Percentiles rank a stretch among this genome's conserved stretches.
Evolutionary conservation across 2,113 vertebrate species (phyloP).

Genomic region (Azemiops feae): DNA sequence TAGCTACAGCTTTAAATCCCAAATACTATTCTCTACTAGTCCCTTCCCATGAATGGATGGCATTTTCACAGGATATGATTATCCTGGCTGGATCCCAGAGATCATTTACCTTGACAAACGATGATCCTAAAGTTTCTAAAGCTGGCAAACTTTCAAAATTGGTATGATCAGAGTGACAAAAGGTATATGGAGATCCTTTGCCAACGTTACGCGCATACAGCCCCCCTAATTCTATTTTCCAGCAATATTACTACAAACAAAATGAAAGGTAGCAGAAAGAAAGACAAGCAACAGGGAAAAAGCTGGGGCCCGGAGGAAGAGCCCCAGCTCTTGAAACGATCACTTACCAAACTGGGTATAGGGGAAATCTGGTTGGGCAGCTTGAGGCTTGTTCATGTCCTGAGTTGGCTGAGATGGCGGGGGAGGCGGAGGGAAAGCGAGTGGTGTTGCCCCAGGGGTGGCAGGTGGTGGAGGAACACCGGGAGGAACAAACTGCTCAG

Average conservation of each 20-base stretch:
- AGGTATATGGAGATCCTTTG: neutral
- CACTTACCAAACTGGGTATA: constrained; percentile 98
- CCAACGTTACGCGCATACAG: neutral
- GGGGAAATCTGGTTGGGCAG: constrained; percentile 93
- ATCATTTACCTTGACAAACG: neutral
- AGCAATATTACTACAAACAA: neutral
- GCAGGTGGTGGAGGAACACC: constrained; percentile 91
- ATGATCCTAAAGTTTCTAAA: neutral
- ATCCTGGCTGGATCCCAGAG: neutral
- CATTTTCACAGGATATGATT: neutral
- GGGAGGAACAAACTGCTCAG: constrained; percentile 92
- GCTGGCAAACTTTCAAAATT: neutral
- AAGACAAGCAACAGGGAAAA: neutral
- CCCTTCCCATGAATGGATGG: neutral
- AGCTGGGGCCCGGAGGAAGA: neutral
- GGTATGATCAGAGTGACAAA: neutral
- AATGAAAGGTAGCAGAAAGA: neutral
- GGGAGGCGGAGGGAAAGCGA: constrained; percentile 92
- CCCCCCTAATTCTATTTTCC: neutral
- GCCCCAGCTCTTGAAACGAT: neutral
- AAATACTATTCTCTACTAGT: neutral
- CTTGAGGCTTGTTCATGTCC: constrained; percentile 95
- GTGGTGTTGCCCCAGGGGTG: constrained; percentile 87
- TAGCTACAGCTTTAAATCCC: neutral
- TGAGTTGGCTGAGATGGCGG: constrained; percentile 94